A percentile compares a stretch with the other conserved stretches of the same genome.
Conservation (phyloP, 2,888 invertebrate genomes). For the Plagodis pulveraria region DNA sequence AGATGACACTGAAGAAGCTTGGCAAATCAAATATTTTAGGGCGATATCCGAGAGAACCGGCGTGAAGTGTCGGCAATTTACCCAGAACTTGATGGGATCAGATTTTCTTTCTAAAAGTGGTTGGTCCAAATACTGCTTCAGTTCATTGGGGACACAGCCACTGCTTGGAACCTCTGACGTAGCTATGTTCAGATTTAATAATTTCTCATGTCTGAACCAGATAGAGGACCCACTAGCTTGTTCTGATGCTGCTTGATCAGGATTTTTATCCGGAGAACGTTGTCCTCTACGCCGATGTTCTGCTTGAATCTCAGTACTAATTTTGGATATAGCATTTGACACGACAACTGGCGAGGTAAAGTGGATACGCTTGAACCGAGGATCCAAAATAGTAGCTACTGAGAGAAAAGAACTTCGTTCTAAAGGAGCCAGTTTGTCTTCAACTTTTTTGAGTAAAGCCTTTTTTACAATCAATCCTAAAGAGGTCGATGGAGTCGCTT, state of each 20-base stretch:
- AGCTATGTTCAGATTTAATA: conserved; percentile 25
- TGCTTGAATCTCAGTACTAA: conserved; percentile 30
- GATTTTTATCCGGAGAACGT: conserved; percentile 16
- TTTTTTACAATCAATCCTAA: too few species aligned
- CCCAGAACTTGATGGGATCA: conserved; percentile 30
- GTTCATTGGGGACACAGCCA: conserved; percentile 31
- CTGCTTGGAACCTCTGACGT: conserved; percentile 23
- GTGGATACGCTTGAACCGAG: conserved; percentile 40
- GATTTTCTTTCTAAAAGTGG: conserved; percentile 12
- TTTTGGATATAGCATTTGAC: conserved; percentile 34
- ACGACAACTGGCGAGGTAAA: conserved; percentile 36
- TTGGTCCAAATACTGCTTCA: conserved; percentile 44
- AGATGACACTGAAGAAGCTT: conserved; percentile 41
- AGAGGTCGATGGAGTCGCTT: too few species aligned
- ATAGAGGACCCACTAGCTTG: conserved; percentile 26
- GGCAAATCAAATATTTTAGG: conserved; percentile 38
- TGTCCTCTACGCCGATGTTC: conserved; percentile 35
- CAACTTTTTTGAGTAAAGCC: too few species aligned
- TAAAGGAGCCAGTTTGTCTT: conserved; percentile 21
- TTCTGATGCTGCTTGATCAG: conserved; percentile 3
- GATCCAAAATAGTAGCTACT: conserved; percentile 37
- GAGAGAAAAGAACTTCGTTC: conserved; percentile 11
- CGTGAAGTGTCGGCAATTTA: conserved; percentile 34
- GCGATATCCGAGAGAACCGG: conserved; percentile 46
- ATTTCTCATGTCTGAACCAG: conserved; percentile 41